Conservation (phyloP, 2,113 vertebrate species). For the Empidonax alnorum region DNA sequence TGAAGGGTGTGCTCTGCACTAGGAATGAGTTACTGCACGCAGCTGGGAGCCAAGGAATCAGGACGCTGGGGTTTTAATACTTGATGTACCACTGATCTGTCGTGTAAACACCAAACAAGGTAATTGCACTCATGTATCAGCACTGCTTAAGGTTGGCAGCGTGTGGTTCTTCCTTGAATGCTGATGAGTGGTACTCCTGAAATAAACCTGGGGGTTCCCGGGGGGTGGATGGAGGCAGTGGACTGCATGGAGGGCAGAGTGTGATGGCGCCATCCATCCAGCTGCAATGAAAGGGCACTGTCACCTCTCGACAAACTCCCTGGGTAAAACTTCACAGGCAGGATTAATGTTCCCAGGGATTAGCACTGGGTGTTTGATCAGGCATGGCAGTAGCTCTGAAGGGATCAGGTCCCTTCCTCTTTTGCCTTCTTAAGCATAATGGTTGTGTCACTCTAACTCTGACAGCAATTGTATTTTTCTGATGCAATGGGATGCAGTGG, state of each 20-base stretch:
- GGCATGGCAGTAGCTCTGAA: neutral
- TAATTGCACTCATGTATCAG: neutral
- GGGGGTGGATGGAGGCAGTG: neutral
- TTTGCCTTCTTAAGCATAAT: neutral
- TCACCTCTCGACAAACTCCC: rapidly evolving
- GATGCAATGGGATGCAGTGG: neutral
- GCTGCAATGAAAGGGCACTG: rapidly evolving
- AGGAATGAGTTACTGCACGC: neutral
- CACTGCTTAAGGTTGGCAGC: neutral
- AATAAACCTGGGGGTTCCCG: rapidly evolving
- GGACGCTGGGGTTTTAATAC: neutral
- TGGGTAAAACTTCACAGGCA: neutral
- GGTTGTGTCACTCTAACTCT: neutral
- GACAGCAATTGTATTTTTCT: neutral
- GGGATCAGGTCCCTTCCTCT: neutral
- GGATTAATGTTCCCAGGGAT: neutral
- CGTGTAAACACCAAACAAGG: neutral
- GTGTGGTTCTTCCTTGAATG: neutral
- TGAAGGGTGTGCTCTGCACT: neutral
- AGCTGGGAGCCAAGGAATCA: neutral
- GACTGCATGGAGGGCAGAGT: rapidly evolving
- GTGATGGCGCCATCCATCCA: rapidly evolving
- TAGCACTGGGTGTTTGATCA: neutral
- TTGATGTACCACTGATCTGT: neutral
- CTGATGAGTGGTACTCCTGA: neutral